phyloP scores from a whole-genome alignment of 2,888 invertebrate species.

The Aproaerema taeniolella region DNA sequence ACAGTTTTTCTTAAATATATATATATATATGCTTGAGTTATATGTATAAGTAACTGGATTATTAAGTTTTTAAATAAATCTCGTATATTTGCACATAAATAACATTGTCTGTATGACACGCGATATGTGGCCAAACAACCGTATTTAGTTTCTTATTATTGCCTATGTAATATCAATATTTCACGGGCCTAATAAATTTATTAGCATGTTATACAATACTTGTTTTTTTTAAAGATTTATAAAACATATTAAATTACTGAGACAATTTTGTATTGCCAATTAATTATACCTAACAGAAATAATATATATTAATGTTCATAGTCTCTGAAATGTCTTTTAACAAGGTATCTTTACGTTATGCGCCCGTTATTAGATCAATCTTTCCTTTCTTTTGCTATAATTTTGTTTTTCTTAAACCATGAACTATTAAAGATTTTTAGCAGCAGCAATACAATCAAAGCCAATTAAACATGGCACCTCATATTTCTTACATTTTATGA shows the following conservation, averaged over 20 bases:
- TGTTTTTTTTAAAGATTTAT: no score
- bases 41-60: neutral
- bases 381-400: no score
- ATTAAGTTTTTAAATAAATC: constrained; percentile 5
- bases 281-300: no score
- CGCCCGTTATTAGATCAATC: no score
- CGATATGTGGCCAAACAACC: constrained; percentile 19
- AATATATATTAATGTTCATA: no score
- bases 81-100: constrained; percentile 23
- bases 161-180: constrained; percentile 12
- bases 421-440: no score
- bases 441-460: no score
- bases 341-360: no score
- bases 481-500: no score
- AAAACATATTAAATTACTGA: constrained; percentile 10
- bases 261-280: neutral
- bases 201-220: constrained; percentile 9
- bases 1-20: constrained; percentile 5
- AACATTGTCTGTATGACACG: constrained; percentile 23
- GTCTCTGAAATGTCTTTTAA: no score
- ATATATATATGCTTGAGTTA: constrained; percentile 5
- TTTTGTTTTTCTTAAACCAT: no score
- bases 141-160: constrained; percentile 14
- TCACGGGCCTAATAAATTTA: constrained; percentile 23
- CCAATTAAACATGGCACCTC: no score